Evolutionary conservation across 1,140 invertebrate species (phyloP), one percentile per base, ranked within the genome.

Genomic region (Zaprionus davidi): DNA sequence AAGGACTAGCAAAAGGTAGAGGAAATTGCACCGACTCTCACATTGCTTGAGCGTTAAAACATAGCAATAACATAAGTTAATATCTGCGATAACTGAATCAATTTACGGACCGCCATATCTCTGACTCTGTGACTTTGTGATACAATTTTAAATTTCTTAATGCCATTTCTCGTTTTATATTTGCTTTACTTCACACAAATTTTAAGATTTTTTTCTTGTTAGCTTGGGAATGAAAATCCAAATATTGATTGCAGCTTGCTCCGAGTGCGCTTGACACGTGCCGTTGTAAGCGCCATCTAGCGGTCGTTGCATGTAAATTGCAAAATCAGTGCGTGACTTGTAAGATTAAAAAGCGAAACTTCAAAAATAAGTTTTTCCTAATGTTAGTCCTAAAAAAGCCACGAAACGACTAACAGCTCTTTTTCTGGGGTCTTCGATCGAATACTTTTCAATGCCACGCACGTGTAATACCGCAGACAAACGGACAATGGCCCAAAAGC

Each of bases 281-380:
- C 69, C 36, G 41, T 26, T 71, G 28, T 36, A 71, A 72, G 72
- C 80, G 79, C 76, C 82, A 87, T 80, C 73, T 81, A 83, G 73
- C 62, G 73, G 81, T 78, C 51, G 73, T 53, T 71, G 81, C 73
- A 80, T 86, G 80, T 67, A 86, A 85, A 87, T 86, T 86, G 79
- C 83, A 81, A 86, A 82, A 87, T 82, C 83, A 87, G 83, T 87
- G 83, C 83, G 83, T 87, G 83, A 86, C 83, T 86, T 70, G 83
- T 78, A n/a, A 80, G 71, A 82, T 79, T 73, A 64, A 70, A 66
- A 20, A 26, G 69, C 58, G 57, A 68, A 69, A 44, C 55, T 73
- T 57, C 5, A 46, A 9, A 49, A 49, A 44, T n/a, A 13, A 22
- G 12, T 49, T 67, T 72, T 53, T 36, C 28, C 41, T 59, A 67